Evolutionary conservation across 2,888 invertebrate genomes (phyloP), one percentile per base, ranked within the genome.

Genomic region (Beris morrisii): DNA sequence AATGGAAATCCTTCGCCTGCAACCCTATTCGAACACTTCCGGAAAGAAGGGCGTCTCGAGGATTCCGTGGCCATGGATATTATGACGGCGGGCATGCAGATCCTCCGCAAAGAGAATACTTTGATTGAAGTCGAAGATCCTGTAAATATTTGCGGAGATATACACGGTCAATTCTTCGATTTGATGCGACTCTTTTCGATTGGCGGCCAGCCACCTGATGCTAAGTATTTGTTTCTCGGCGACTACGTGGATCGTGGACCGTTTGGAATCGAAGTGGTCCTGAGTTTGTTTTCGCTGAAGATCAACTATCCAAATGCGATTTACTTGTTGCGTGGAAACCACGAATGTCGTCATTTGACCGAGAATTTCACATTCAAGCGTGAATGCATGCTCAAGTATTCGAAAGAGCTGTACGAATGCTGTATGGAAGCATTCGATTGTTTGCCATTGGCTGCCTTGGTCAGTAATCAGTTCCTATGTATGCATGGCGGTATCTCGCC

Each of bases 331-430:
- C 89, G 97, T 83, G 97, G 97, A 81, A 97, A 97, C 83, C 97
- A 97, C 84, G 97, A 97, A 85, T 97, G 97, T 86, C 91, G 97
- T 82, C 96, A 97, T 88, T 90, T 97, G 83, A 97, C 97, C 82
- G 96, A 97, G 85, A 97, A 97, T 85, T 97, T 97, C 87, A 97
- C 97, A 79, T 97, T 97, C 88, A 97, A 97, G 85, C 95, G 96
- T 85, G 97, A 97, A 88, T 97, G 96, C 91, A 91, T 91, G 87
- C 96, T 97, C 83, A 97, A 97, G 87, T 97, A 97, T 88, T 95
- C 95, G 78, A 95, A 96, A 84, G 89, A 92, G 82, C 94, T 97
- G 76, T 97, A 97, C 85, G 96, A 97, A 83, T 92, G 95, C 75
- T 96, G 96, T 84, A 97, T 97, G 96, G 95, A 96, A 78, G 95